A percentile compares a stretch with the other conserved stretches of the same genome.
phyloP scores from a whole-genome alignment of 2,113 vertebrate species.

The Campylomormyrus tamandua region DNA sequence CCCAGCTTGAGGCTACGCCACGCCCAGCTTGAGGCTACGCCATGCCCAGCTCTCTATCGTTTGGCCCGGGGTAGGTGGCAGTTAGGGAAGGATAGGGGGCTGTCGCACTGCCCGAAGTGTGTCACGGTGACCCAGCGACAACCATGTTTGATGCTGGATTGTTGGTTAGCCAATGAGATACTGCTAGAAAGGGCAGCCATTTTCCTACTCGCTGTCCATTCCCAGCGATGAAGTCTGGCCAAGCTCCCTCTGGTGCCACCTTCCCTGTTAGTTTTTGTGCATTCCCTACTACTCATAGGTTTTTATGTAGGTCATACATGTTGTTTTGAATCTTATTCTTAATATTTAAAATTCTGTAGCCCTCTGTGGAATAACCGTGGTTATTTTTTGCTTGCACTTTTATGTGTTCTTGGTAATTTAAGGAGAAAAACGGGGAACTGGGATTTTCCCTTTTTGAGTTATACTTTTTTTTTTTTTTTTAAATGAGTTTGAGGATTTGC shows the following conservation, averaged over 20 bases:
- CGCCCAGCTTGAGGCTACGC: neutral
- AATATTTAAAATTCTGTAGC: neutral
- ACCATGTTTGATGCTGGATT: no score
- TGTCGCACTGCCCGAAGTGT: neutral
- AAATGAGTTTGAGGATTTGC: constrained; percentile 41
- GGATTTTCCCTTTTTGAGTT: neutral
- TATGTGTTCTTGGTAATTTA: neutral
- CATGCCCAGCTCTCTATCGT: neutral
- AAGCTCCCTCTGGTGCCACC: neutral
- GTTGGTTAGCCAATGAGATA: neutral
- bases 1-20: neutral
- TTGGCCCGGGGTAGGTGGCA: neutral
- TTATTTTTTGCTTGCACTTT: neutral
- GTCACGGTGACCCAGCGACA: neutral
- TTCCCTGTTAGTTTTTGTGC: neutral
- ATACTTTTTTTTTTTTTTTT: neutral
- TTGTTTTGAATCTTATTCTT: neutral
- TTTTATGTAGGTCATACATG: neutral
- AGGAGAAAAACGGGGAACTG: neutral
- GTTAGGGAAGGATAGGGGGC: neutral
- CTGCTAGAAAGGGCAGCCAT: neutral
- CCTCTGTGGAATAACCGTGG: neutral
- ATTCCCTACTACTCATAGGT: neutral
- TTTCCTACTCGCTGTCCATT: neutral
- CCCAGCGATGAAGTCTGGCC: neutral